These are phyloP conservation scores for Pseudobourletiella spinata DNA, from an alignment of 1,140 invertebrate genomes.

Conservation along the genomic window DNA sequence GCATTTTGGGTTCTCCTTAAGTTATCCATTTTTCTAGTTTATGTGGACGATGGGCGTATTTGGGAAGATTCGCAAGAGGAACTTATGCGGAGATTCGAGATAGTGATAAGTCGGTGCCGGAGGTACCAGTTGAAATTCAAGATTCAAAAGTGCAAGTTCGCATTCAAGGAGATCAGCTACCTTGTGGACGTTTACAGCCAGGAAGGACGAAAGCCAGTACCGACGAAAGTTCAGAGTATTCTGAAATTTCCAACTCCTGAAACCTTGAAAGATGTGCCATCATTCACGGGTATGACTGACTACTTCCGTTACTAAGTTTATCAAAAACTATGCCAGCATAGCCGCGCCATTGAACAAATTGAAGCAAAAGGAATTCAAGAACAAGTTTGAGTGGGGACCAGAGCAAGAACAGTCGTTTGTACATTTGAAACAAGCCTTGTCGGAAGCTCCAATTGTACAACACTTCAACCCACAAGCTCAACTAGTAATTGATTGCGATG, in stretches of 20 bases:
- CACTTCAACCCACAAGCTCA: slow-evolving; percentile 4
- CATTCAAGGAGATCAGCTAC: slow-evolving; percentile 35
- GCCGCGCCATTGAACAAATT: slow-evolving; percentile 32
- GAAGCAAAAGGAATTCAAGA: not conserved
- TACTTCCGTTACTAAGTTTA: slow-evolving; percentile 15
- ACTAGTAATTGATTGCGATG: not conserved
- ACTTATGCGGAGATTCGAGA: slow-evolving; percentile 35
- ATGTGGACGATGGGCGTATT: slow-evolving; percentile 49
- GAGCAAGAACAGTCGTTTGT: slow-evolving; percentile 5
- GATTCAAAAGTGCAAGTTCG: slow-evolving; percentile 36
- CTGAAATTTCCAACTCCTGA: slow-evolving; percentile 29
- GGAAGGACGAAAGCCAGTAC: slow-evolving; percentile 38
- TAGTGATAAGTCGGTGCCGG: slow-evolving; percentile 9
- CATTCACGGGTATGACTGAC: slow-evolving; percentile 5
- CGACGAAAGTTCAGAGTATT: slow-evolving; percentile 38
- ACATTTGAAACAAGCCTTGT: slow-evolving; percentile 1
- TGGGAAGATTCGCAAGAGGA: slow-evolving; percentile 37
- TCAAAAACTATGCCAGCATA: slow-evolving; percentile 5
- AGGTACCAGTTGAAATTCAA: slow-evolving; percentile 28
- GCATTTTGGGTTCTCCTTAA: slow-evolving; percentile 38
- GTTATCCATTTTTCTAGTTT: slow-evolving; percentile 39
- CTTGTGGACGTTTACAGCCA: slow-evolving; percentile 38
- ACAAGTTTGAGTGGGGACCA: not conserved
- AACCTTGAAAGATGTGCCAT: not conserved
- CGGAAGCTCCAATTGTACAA: not conserved